Percentiles rank a stretch among this genome's conserved stretches.
Evolutionary conservation across 2,888 invertebrate genomes (phyloP).

Genomic region (Dermolepida albohirtum): DNA sequence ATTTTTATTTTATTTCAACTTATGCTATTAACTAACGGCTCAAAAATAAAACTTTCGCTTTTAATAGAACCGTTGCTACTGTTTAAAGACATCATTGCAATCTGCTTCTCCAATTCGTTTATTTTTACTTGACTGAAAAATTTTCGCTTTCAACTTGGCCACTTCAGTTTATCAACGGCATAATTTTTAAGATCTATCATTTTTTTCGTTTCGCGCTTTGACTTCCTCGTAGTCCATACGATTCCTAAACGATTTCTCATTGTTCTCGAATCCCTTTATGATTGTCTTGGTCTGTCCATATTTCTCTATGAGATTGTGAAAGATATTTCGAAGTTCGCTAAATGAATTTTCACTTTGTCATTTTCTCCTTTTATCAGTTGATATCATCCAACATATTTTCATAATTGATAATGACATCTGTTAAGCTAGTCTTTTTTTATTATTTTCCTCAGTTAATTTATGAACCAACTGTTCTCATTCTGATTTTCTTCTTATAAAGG

Average conservation of each 20-base stretch:
- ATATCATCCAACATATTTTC: slow-evolving; percentile 56
- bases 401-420: slow-evolving; percentile 52
- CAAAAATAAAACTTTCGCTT: slow-evolving; percentile 51
- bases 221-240: slow-evolving; percentile 55
- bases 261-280: slow-evolving; percentile 55
- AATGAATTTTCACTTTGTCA: slow-evolving; percentile 51
- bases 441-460: slow-evolving; percentile 37
- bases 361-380: slow-evolving; percentile 53
- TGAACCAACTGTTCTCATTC: slow-evolving; percentile 43
- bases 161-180: slow-evolving; percentile 54
- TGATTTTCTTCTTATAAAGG: slow-evolving; percentile 48
- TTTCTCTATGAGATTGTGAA: slow-evolving; percentile 57
- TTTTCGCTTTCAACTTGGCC: slow-evolving; percentile 54
- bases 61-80: slow-evolving; percentile 23
- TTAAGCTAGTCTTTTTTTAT: slow-evolving; percentile 37
- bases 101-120: slow-evolving; percentile 54
- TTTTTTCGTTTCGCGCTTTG: slow-evolving; percentile 51
- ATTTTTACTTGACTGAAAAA: slow-evolving; percentile 55
- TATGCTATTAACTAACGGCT: slow-evolving; percentile 52
- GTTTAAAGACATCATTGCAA: slow-evolving; percentile 31
- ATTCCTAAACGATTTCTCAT: slow-evolving; percentile 55
- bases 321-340: slow-evolving; percentile 57
- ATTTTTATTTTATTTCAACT: slow-evolving; percentile 21
- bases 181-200: slow-evolving; percentile 53
- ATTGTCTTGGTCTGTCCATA: slow-evolving; percentile 57